phyloP scores from a whole-genome alignment of 1,140 invertebrate genomes.

The Diabrotica virgifera region DNA sequence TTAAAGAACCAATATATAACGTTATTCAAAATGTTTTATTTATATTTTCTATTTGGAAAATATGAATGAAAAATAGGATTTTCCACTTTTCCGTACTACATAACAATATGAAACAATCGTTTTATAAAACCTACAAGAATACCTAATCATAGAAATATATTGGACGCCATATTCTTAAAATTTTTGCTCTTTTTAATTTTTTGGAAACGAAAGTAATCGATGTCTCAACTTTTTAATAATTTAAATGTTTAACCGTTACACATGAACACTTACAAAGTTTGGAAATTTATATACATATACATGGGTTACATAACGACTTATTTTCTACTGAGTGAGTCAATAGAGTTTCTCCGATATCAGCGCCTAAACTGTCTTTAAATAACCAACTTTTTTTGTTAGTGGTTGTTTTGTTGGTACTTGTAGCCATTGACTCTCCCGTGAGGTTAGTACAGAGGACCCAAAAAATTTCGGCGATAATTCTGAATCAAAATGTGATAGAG shows the following conservation, averaged over 20 bases:
- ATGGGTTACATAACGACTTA: not conserved
- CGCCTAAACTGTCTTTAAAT: not conserved
- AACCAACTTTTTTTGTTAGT: not conserved
- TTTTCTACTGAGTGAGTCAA: not conserved
- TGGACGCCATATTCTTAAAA: not conserved
- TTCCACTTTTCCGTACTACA: too few relatives aligned
- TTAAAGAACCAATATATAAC: too few relatives aligned
- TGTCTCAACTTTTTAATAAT: not conserved
- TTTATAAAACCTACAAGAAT: not conserved
- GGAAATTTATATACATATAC: not conserved
- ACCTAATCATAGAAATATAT: not conserved
- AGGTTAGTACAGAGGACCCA: not conserved
- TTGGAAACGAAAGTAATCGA: not conserved
- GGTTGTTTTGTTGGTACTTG: not conserved
- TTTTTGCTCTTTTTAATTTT: not conserved
- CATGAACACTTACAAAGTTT: not conserved
- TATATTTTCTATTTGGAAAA: not conserved
- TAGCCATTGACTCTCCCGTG: not conserved
- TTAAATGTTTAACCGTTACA: not conserved
- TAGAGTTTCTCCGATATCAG: too few relatives aligned
- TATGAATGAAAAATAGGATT: not conserved
- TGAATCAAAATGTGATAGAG: not conserved
- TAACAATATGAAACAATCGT: too few relatives aligned
- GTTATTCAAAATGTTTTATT: not conserved
- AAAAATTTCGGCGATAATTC: slow-evolving; percentile 1